Base-by-base conservation (phyloP, 2,797 vertebrate genomes). In the Heliangelus exortis region DNA sequence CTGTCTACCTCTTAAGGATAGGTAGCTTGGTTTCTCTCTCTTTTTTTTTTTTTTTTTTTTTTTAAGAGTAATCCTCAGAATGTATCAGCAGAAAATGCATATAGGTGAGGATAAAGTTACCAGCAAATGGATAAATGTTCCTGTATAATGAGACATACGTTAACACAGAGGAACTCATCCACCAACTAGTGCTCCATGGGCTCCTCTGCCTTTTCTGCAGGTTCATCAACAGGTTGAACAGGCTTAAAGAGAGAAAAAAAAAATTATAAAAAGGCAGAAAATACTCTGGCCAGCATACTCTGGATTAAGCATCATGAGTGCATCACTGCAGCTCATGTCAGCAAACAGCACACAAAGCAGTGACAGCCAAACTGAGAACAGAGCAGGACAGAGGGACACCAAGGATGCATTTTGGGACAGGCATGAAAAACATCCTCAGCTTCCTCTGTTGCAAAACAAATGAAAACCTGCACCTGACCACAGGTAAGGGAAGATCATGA, bases 121-220 rank as follows among this genome's bases (percentile, higher is more conserved):
- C 93, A 86, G 90, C 84, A 92, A 91, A 92, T 59, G 84, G 92
- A 91, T 73, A 69, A 81, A 91, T 5, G 20, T 84, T 93, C 72
- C 95, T 47, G 79, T 75, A 79, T 68, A 85, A 84, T 86, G 89
- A 89, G 55, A 84, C 62, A 84, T 47, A 90, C 22, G 26, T 82
- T 80, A 95, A 92, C 65, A 82, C 22, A 87, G 80, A 96, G 71
- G 74, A 90, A 68, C 41, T 91, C 68, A 82, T 96, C 85, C 91
- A 93, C 47, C 75, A 78, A 7, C 97, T 98, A 99, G 97, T 99
- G 99, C 95, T 99, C 99, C 99, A 99, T 99, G 1, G 99, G 99
- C 95, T 99, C 99, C 31, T 98, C 99, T 9, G 98, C 94, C 36
- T 97, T 98, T 33, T 98, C 98, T 85, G 98, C 95, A 9, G 98